Percentiles rank a stretch among this genome's conserved stretches.
phyloP scores from a whole-genome alignment of 2,888 invertebrate genomes.

The Phaedon cochleariae region DNA sequence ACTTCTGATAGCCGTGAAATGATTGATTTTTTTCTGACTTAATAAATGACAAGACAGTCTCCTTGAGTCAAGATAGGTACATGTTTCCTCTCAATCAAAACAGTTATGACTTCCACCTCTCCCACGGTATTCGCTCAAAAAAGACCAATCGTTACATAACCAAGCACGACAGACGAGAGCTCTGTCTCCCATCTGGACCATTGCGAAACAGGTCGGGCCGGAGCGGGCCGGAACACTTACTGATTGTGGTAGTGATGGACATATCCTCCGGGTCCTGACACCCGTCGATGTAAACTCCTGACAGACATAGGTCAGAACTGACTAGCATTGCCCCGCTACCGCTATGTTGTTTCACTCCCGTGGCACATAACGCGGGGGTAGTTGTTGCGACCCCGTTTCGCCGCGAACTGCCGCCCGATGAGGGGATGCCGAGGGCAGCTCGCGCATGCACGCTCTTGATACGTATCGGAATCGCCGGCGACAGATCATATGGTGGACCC shows the following conservation, averaged over 20 bases:
- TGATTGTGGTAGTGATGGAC: constrained; percentile 63
- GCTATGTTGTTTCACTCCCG: constrained; percentile 57
- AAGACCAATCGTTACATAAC: constrained; percentile 34
- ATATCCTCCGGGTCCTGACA: constrained; percentile 63
- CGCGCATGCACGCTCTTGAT: constrained; percentile 54
- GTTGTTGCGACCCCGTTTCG: constrained; percentile 59
- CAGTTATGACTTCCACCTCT: too few species aligned
- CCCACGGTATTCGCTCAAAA: too few species aligned
- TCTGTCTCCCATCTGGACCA: constrained; percentile 30
- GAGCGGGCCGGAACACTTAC: constrained; percentile 53
- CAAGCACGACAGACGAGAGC: constrained; percentile 23
- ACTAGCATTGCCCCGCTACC: constrained; percentile 62
- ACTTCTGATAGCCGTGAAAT: too few species aligned
- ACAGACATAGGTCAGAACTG: constrained; percentile 63
- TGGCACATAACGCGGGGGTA: constrained; percentile 58
- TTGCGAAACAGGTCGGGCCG: too few species aligned
- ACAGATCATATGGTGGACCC: constrained; percentile 24
- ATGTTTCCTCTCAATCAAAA: too few species aligned
- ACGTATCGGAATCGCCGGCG: constrained; percentile 17
- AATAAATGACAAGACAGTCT: too few species aligned
- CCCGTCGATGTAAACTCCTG: constrained; percentile 64
- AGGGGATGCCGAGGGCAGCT: constrained; percentile 39
- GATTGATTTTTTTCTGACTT: too few species aligned
- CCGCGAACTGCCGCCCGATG: constrained; percentile 55
- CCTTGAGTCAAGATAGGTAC: too few species aligned